Base-by-base conservation (phyloP, 2,113 vertebrate species). In the Dipodomys stephensi region DNA sequence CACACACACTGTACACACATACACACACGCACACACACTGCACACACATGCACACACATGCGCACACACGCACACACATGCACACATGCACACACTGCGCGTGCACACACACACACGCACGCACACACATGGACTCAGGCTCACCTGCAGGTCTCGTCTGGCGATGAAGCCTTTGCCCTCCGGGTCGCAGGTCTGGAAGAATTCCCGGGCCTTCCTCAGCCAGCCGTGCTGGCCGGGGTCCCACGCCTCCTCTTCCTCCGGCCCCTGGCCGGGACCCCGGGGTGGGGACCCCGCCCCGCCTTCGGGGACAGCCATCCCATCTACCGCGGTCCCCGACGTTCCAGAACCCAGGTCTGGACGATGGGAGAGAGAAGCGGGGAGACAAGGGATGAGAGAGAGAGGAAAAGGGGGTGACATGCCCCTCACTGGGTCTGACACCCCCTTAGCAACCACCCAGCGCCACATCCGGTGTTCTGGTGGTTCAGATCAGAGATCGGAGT, bases 141-240 rank as follows among this genome's bases (percentile, higher is more conserved):
- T 98, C 98, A 99, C 99, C 99, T 99, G 99, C 99, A 99, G 99
- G 83, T 99, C 99, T 32, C 97, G 97, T 27, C 97, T 97, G 76
- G 98, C 98, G 79, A 99, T 98, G 86, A 99, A 99, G 78, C 99
- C 99, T 94, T 99, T 99, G 94, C 98, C 98, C 94, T 99, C 99
- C 0, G 97, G 94, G 96, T 99, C 99, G 65, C 99, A 99, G 92
- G 99, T 98, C 98, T 98, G 99, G 97, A 99, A 99, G 96, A 99
- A 99, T 79, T 99, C 99, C 2, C 92, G 98, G 12, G 98, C 98
- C 97, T 99, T 99, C 93, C 96, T 98, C 97, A 98, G 93, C 82
- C 99, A 91, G 25, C 97, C 97, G 94, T 97, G 92, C 30, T 96
- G 97, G 85, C 71, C 97, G 13, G 90, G 28, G 0, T 93, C 95